Evolutionary conservation across 1,140 invertebrate genomes (phyloP), one percentile per base, ranked within the genome.

Genomic region (Venustaconcha ellipsiformis): DNA sequence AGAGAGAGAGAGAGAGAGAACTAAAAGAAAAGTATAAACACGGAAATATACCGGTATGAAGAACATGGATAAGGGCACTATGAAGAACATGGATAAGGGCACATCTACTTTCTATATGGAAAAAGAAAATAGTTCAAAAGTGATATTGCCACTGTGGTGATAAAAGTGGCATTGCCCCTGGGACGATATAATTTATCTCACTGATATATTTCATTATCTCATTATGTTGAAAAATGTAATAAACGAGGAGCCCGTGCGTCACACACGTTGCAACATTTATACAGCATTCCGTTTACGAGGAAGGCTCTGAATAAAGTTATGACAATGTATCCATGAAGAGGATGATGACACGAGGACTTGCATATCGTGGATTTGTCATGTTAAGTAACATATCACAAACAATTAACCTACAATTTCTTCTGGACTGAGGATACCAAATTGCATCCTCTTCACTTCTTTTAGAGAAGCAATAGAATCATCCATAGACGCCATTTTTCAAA

Each of bases 341-440:
- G 26, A 30, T n/a, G 59, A 23, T 18, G 59, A 62, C 1, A 23
- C 0, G 1, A 62, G 4, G 37, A 48, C 59, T n/a, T 4, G 59
- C 59, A 62, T 62, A 62, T 62, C 13, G 5, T 5, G 0, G 59
- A 62, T 62, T n/a, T 62, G 23, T 23, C 18, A 23, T 8, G 18
- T 62, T 5, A 18, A 23, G 18, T 6, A n/a, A 18, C 17, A 23
- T 60, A 60, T n/a, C 8, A n/a, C 23, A 18, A 14, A 60, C 17
- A 20, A 62, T 62, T 18, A 87, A 96, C 96, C 94, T 93, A 98
- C 96, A 86, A 99, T 98, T 94, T 99, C 98, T 94, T 99, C 98
- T 80, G 98, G 97, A 85, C 96, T 96, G 80, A 99, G 91, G 89
- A 99, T 99, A 70, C 98, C 98, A 91, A 99, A 99, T 91, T 99